Evolutionary conservation across 2,113 vertebrate species (phyloP), one percentile per base, ranked within the genome.

Genomic region (Vireo altiloquus): DNA sequence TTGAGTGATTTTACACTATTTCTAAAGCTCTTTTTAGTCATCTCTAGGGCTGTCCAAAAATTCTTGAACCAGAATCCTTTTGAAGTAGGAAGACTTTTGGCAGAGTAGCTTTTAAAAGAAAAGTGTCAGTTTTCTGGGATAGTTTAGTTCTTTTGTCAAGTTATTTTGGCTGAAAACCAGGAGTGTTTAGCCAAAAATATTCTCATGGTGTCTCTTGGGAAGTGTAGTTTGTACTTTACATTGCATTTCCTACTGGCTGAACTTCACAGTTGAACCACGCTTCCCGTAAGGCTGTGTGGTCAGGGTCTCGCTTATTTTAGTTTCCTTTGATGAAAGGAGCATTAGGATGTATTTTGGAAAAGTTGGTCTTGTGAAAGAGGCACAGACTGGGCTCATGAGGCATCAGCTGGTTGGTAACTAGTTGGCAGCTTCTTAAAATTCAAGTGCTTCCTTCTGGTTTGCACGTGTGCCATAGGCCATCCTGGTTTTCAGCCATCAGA

Each of bases 131-230:
- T 96, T 92, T 90, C 64, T 8, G 13, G 79, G 40, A 50, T 86
- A 94, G 85, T 60, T 94, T 61, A 84, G 83, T 91, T 44, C 54
- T 95, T 92, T 86, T 83, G 50, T 90, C 78, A 83, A 80, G 92
- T 31, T 94, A 83, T 90, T 95, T 96, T 97, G 94, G 96, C 95
- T 84, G 86, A 91, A 97, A 96, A 92, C 88, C 96, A 95, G 64
- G 66, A 49, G n/a, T 64, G 8, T 95, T 96, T 83, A 93, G 93
- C 88, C 88, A 93, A 93, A 95, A 90, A 92, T 82, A 89, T 69
- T 90, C 85, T 90, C 79, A 76, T 92, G 18, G 49, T 95, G 66
- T 96, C 94, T 97, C 94, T 69, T 90, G 96, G 93, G 94, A 96
- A 94, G 64, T 81, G 90, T 95, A 95, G 90, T 87, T 95, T 85